Base-by-base conservation (phyloP, 2,113 vertebrate genomes). In the Suricata suricatta region DNA sequence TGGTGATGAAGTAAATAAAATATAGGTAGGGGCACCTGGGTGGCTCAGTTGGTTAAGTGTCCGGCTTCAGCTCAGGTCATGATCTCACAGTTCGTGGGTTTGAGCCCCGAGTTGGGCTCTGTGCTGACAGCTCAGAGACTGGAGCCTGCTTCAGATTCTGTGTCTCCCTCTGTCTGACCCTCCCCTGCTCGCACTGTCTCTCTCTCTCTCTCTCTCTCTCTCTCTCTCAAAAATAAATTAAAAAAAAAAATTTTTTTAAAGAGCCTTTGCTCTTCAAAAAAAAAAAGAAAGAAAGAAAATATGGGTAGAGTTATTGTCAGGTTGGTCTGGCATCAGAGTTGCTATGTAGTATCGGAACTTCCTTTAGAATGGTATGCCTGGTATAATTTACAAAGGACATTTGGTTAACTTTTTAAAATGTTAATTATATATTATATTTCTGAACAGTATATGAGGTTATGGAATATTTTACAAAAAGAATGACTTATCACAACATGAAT, bases 1-100 rank as follows among this genome's bases (percentile, higher is more conserved):
- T 92, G 31, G 31, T 79, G 31, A 63, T 91, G 69, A 93, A 82
- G 8, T 93, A 76, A 81, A 74, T 50, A 88, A 77, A 93, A 88
- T 72, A n/a, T 1, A 77, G 21, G 60, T 90, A 41, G 41, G 41
- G 41, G 41, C 5, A 5, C 41, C 41, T 41, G 41, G 41, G 41
- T 41, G 41, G 41, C 41, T 41, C 41, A 5, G 41, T 41, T 41
- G 41, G 41, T 41, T 41, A 41, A 41, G 41, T 5, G 41, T 41
- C 41, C 5, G 41, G 41, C 41, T 41, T 41, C 41, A 41, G 41
- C 41, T 41, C 41, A 41, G 41, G 41, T 41, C 41, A 41, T 41
- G 41, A 41, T 41, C 41, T 41, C 41, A 41, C 41, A 41, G 41
- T 41, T 41, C 41, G 41, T 41, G 41, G 41, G 41, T 41, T 41